phyloP scores from a whole-genome alignment of 1,140 invertebrate genomes.

The Cotesia chilonis region DNA sequence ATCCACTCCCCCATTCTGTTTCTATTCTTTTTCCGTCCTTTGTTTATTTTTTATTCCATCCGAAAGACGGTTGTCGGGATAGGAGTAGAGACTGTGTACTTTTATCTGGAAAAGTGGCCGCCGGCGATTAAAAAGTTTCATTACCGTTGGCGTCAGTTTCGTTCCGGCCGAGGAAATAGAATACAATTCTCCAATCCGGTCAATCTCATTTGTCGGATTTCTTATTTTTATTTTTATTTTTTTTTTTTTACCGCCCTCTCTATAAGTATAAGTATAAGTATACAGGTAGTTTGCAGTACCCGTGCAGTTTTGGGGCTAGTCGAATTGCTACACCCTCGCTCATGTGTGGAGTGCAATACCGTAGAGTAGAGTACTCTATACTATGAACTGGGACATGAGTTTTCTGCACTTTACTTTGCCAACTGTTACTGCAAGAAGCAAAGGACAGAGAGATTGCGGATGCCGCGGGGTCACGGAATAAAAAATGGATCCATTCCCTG shows the following conservation, averaged over 20 bases:
- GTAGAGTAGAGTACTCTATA: background rate
- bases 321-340: slow-evolving; percentile 20
- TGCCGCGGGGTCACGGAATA: slow-evolving; percentile 29
- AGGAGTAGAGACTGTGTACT: slow-evolving; percentile 29
- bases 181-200: slow-evolving; percentile 54
- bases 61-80: background rate
- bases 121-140: slow-evolving; percentile 57
- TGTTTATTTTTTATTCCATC: background rate
- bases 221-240: slow-evolving; percentile 18
- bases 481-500: slow-evolving; percentile 34
- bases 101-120: slow-evolving; percentile 46
- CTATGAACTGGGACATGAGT: background rate
- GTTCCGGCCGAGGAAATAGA: slow-evolving; percentile 53
- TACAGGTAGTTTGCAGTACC: background rate
- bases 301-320: slow-evolving; percentile 24
- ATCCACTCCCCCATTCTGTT: background rate
- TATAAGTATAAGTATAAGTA: background rate
- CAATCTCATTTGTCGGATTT: slow-evolving; percentile 49
- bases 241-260: background rate
- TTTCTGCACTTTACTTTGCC: slow-evolving; percentile 6
- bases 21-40: background rate
- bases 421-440: slow-evolving; percentile 22
- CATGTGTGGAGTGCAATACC: background rate
- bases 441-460: slow-evolving; percentile 30
- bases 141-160: slow-evolving; percentile 53